phyloP scores from a whole-genome alignment of 2,888 invertebrate species.

The Lochmaea crataegi region DNA sequence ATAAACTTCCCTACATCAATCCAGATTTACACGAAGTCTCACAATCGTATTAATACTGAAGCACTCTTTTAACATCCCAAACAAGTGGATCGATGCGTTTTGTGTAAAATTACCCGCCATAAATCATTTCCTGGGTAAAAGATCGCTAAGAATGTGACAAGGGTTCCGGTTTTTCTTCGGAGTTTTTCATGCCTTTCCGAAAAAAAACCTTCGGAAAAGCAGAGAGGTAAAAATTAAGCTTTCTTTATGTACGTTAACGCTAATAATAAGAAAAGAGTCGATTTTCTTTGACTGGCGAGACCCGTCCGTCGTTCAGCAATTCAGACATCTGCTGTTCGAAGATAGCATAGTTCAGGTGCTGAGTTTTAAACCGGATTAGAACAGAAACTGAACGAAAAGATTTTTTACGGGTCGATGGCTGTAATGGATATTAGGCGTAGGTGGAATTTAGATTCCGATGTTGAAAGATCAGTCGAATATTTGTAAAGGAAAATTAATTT shows the following conservation, averaged over 20 bases:
- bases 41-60: constrained; percentile 3
- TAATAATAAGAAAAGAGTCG: constrained; percentile 41
- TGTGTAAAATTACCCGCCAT: constrained; percentile 29
- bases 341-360: constrained; percentile 45
- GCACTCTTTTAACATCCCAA: constrained; percentile 1
- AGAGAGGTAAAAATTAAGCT: constrained; percentile 41
- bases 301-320: constrained; percentile 52
- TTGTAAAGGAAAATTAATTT: neutral
- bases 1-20: neutral
- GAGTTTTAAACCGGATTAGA: constrained; percentile 54
- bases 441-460: neutral
- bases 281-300: constrained; percentile 45
- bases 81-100: constrained; percentile 23
- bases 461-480: neutral
- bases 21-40: neutral
- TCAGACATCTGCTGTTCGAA: constrained; percentile 49
- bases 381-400: constrained; percentile 50
- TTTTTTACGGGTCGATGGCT: constrained; percentile 53
- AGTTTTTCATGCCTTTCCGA: constrained; percentile 11
- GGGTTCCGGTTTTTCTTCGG: constrained; percentile 14
- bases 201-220: constrained; percentile 6
- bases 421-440: constrained; percentile 56
- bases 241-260: constrained; percentile 35
- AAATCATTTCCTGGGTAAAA: constrained; percentile 28
- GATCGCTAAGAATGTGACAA: constrained; percentile 24